Evolutionary conservation across 1,140 invertebrate genomes (phyloP), one percentile per base, ranked within the genome.

Genomic region (Drosophila teissieri): DNA sequence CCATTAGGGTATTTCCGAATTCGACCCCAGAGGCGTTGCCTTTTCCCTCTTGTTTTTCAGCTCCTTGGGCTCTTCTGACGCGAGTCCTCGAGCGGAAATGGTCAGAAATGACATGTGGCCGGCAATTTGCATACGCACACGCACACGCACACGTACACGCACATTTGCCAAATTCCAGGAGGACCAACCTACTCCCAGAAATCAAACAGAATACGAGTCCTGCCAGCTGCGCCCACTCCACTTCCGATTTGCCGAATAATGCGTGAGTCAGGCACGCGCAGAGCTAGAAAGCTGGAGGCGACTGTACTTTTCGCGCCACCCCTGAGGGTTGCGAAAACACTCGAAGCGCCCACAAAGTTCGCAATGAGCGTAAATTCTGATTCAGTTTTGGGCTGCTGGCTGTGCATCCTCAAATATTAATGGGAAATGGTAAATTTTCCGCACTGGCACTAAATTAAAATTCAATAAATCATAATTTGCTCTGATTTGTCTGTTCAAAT

Each of bases 381-480:
- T 80, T 76, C 39, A 40, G 58, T 34, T 53, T 63, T 53, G 22
- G 42, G 64, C 36, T 52, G 12, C 44, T 48, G 46, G 27, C 72
- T 34, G 34, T 10, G 53, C 61, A 44, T 75, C 76, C 80, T 91
- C 72, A 91, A 88, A 91, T 91, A 91, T 91, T 91, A 88, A 89
- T 89, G 77, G 80, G 68, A 69, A 80, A 89, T 89, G 77, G 80
- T 64, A 69, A 80, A 84, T 80, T 80, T 77, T 78, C 73, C 51
- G 53, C 52, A 45, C 54, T 54, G 75, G 73, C 73, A 90, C 73
- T 84, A 89, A 89, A 89, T 89, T 89, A 89, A 89, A 89, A 89
- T 78, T 84, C 84, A 89, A 89, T 89, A 89, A 89, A 89, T 89
- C 85, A 89, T 84, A 58, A 89, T 88, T 89, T 88, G 68, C 72